Evolutionary conservation across 2,888 invertebrate genomes (phyloP), one percentile per base, ranked within the genome.

Genomic region (Hymenopus coronatus): DNA sequence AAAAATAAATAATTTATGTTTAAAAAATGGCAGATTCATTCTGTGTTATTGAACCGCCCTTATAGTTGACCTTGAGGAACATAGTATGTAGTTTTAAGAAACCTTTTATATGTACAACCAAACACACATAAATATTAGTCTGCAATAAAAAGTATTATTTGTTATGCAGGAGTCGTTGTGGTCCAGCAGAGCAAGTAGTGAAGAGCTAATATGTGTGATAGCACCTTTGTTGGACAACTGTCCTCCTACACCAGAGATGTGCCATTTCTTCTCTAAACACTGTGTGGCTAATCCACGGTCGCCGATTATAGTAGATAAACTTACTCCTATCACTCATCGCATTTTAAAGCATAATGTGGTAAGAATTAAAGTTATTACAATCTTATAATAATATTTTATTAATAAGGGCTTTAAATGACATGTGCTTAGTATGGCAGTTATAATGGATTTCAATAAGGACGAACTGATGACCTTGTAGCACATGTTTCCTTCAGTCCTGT

Each of bases 271-370:
- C 91, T 94, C 94, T 27, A 93, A 94, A 92, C 94, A 96, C 91
- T 96, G 97, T 92, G 94, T 95, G 90, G 94, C 95, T 88, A 94
- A 96, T 92, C 97, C 97, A 12, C 93, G 95, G 54, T 96, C 96
- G 70, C 95, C 96, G 30, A 95, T 96, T 9, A 95, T 96, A 28
- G 94, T 95, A 90, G 96, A 96, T 89, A 93, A 95, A 82, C 95
- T 97, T 90, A 96, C 96, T 33, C 96, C 97, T 85, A 96, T 97
- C 81, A 96, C 97, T 82, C 96, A 96, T 83, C 94, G 97, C 88
- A 97, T 97, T 91, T 95, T 97, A 90, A 97, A 97, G 92, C 96
- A 97, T 92, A 97, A 96, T 91, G 97, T 97, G 90, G 95, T 95
- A 92, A 93, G 93, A 88, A 70, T 27, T 20, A 70, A 25, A 54